Evolutionary conservation across 2,888 invertebrate species (phyloP).

Genomic region (Apotomis betuletana): DNA sequence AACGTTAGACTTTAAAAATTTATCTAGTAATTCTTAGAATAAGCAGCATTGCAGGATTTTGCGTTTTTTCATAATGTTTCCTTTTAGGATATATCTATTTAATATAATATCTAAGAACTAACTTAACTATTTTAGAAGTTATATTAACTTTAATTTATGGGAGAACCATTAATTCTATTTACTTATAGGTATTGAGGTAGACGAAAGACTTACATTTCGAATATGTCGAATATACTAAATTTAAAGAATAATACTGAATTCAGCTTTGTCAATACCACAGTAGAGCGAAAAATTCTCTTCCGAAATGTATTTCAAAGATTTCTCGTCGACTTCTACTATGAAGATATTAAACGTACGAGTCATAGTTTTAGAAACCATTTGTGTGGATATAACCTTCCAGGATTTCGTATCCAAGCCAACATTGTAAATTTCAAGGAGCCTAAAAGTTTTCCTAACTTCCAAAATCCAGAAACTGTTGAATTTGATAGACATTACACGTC

Average conservation of each 20-base stretch:
- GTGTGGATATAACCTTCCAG: conserved; percentile 54
- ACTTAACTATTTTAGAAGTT: no score
- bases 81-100: no score
- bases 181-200: neutral
- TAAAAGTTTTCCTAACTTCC: conserved; percentile 49
- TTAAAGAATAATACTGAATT: conserved; percentile 52
- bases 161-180: no score
- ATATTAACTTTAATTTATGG: no score
- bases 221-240: neutral
- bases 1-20: no score
- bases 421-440: conserved; percentile 59
- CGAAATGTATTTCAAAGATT: conserved; percentile 55
- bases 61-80: no score
- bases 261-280: conserved; percentile 61
- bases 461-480: conserved; percentile 52
- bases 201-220: neutral
- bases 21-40: no score
- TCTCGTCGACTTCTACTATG: conserved; percentile 52
- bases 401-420: conserved; percentile 49
- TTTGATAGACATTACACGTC: conserved; percentile 52
- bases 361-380: conserved; percentile 14
- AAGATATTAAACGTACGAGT: conserved; percentile 46
- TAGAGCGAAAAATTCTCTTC: conserved; percentile 53
- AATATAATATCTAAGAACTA: no score
- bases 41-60: no score